Base-by-base conservation (phyloP, 1,140 invertebrate genomes). In the Dryas iulia region DNA sequence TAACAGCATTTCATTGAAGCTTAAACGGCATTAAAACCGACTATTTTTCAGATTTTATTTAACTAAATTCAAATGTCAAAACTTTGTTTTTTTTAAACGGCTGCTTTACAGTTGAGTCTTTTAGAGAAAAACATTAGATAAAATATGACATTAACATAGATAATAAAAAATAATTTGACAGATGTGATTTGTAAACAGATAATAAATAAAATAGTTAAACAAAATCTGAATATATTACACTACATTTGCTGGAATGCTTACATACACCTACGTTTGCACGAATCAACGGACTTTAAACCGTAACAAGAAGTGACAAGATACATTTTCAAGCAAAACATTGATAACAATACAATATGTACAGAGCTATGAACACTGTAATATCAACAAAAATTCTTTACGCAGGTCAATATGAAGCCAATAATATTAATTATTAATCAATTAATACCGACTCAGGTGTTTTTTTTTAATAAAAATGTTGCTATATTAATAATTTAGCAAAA, bases 301-400 rank as follows among this genome's bases (percentile, higher is more conserved):
- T 70, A 65, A 58, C 61, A 47, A 59, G 31, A 39, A 28, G 23
- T 33, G 54, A 76, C 67, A 71, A 73, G 69, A 59, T 76, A 68
- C 26, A 73, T 54, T 76, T 66, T 65, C 61, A 73, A 68, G 62
- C 72, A 65, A 66, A 76, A 72, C 63, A 70, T 61, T 65, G 62
- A 74, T 73, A 76, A 77, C 76, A 75, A 75, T 59, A 39, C 14
- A 59, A 54, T 82, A 79, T 77, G 57, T 76, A 78, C 72, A 78
- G 66, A 68, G 66, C 69, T 66, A 71, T 84, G 71, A 83, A 84
- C 83, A 86, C 79, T 85, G 82, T 86, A 89, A 85, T 86, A 86
- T 86, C 83, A 86, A 54, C 73, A 35, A 24, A 52, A 52, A 77
- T 61, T 59, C n/a, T 35, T 66, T 56, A 66, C 74, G 67, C 77